Conservation (phyloP, 2,113 vertebrate species). For the Todiramphus saurophagus region DNA sequence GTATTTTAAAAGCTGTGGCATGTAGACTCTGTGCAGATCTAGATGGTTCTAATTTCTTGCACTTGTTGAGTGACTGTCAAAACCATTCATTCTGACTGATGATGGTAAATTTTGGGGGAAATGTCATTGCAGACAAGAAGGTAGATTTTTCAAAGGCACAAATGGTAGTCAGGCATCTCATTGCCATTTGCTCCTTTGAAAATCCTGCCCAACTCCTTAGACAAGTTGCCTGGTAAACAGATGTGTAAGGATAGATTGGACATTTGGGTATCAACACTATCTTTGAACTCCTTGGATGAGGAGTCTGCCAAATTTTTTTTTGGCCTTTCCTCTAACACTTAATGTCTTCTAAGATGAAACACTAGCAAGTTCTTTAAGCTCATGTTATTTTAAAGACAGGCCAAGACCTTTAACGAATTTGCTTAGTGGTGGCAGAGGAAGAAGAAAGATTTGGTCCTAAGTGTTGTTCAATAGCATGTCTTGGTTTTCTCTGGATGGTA, state of each 20-base stretch:
- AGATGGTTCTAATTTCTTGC: slow-evolving; percentile 53
- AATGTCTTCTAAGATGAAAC: slow-evolving; percentile 73
- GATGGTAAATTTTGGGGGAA: not conserved
- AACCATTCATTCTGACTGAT: slow-evolving; percentile 27
- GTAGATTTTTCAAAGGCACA: slow-evolving; percentile 44
- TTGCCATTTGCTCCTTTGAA: slow-evolving; percentile 48
- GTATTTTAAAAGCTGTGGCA: not conserved
- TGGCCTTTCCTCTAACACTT: slow-evolving; percentile 46
- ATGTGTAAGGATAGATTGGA: slow-evolving; percentile 36
- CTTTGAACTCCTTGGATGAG: slow-evolving; percentile 70
- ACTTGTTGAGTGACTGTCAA: slow-evolving; percentile 35
- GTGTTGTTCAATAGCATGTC: slow-evolving; percentile 76
- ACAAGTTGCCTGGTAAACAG: slow-evolving; percentile 44
- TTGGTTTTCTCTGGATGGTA: slow-evolving; percentile 75
- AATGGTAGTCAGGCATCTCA: not conserved
- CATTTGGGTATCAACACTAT: slow-evolving; percentile 55
- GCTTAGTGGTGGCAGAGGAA: slow-evolving; percentile 72
- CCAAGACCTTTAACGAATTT: slow-evolving; percentile 76
- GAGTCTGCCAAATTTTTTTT: slow-evolving; percentile 68
- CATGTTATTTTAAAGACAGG: slow-evolving; percentile 78
- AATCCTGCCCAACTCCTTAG: not conserved
- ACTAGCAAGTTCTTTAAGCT: slow-evolving; percentile 71
- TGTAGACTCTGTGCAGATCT: slow-evolving; percentile 13
- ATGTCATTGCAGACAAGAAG: not conserved
- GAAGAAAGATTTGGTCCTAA: slow-evolving; percentile 76